These are phyloP conservation scores for Oryzias sinensis DNA, from an alignment of 2,797 vertebrate species.

Conservation along the genomic window DNA sequence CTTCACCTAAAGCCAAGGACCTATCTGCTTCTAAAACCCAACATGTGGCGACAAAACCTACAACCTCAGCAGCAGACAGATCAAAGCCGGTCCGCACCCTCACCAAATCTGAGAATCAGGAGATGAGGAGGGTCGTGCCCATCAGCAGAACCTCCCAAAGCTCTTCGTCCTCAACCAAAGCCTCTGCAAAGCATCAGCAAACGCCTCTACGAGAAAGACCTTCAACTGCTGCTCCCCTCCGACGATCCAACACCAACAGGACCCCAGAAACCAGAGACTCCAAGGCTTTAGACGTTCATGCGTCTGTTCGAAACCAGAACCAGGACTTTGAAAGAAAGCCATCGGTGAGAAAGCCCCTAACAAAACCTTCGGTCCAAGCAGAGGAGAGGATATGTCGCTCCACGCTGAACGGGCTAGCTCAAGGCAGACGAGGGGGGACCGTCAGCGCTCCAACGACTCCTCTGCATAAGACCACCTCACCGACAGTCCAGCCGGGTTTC, in stretches of 20 bases:
- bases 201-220: slow-evolving; percentile 39
- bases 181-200: slow-evolving; percentile 45
- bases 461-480: slow-evolving; percentile 37
- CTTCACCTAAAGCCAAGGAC: slow-evolving; percentile 17
- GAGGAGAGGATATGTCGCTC: slow-evolving; percentile 85
- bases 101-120: slow-evolving; percentile 79
- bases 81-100: slow-evolving; percentile 72
- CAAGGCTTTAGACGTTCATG: slow-evolving; percentile 37
- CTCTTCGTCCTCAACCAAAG: slow-evolving; percentile 43
- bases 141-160: slow-evolving; percentile 75
- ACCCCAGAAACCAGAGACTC: slow-evolving; percentile 50
- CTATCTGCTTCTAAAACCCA: slow-evolving; percentile 22
- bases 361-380: slow-evolving; percentile 71
- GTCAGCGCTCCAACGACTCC: slow-evolving; percentile 60
- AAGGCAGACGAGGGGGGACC: slow-evolving; percentile 35
- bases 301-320: slow-evolving; percentile 6
- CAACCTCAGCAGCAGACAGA: slow-evolving; percentile 34
- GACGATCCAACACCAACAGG: slow-evolving; percentile 60
- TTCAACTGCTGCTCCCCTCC: slow-evolving; percentile 63
- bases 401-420: slow-evolving; percentile 50
- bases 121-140: slow-evolving; percentile 86
- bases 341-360: slow-evolving; percentile 68
- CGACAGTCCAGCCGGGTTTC: slow-evolving; percentile 73
- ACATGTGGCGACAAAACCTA: not conserved
- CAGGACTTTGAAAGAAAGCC: slow-evolving; percentile 30